These are phyloP conservation scores for Hydrotaea diabolus DNA, from an alignment of 2,888 invertebrate genomes.

Conservation along the genomic window DNA sequence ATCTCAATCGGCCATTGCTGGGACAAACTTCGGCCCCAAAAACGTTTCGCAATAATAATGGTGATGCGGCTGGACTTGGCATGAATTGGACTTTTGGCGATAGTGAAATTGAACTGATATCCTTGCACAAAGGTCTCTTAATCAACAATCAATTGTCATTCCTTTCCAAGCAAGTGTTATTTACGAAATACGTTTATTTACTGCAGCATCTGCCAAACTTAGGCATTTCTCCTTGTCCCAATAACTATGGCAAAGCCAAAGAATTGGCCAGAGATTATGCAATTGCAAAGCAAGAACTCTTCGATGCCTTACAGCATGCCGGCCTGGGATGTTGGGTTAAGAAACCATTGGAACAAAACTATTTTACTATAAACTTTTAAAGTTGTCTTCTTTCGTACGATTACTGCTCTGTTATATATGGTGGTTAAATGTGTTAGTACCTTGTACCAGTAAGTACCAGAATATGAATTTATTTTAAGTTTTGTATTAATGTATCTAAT, in stretches of 20 bases:
- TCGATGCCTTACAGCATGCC: conserved; percentile 89
- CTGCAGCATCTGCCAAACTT: conserved; percentile 77
- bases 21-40: conserved; percentile 91
- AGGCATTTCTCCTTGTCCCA: conserved; percentile 72
- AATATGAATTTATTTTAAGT: background rate
- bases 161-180: conserved; percentile 82
- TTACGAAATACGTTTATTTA: conserved; percentile 77
- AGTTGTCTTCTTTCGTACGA: no score
- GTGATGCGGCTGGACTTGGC: conserved; percentile 94
- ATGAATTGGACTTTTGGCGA: conserved; percentile 90
- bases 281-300: conserved; percentile 89
- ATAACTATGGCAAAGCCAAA: conserved; percentile 87
- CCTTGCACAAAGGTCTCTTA: conserved; percentile 91
- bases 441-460: no score
- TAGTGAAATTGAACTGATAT: conserved; percentile 89
- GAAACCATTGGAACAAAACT: conserved; percentile 95
- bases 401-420: no score
- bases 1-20: conserved; percentile 90
- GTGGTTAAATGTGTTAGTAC: no score
- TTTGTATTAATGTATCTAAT: background rate
- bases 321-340: conserved; percentile 94
- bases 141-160: conserved; percentile 88
- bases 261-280: conserved; percentile 85
- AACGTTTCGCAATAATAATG: conserved; percentile 90
- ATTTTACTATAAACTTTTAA: conserved; percentile 83